phyloP scores from a whole-genome alignment of 2,888 invertebrate genomes.

The Athrips mouffetella region DNA sequence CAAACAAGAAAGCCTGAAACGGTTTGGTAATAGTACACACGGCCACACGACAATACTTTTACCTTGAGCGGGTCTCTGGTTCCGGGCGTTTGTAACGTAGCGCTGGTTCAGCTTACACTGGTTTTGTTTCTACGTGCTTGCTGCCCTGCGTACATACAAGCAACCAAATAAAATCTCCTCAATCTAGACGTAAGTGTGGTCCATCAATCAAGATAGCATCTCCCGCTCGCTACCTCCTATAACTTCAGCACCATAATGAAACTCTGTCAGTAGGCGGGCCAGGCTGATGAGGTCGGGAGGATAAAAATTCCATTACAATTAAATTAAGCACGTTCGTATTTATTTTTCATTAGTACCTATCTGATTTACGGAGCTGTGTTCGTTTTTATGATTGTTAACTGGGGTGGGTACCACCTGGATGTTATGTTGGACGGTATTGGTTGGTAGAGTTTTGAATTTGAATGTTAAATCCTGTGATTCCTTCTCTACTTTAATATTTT shows the following conservation, averaged over 20 bases:
- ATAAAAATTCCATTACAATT: constrained; percentile 77
- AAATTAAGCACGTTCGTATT: constrained; percentile 69
- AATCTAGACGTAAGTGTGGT: no score
- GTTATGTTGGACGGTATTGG: background rate
- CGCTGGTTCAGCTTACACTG: no score
- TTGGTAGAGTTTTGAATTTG: no score
- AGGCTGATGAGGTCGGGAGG: constrained; percentile 63
- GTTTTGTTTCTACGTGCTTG: no score
- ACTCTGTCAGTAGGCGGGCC: constrained; percentile 58
- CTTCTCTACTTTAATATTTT: no score
- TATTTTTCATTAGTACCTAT: constrained; percentile 63
- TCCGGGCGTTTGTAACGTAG: no score
- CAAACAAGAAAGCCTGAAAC: no score
- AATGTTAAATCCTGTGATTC: no score
- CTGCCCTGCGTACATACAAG: no score
- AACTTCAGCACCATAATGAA: constrained; percentile 37
- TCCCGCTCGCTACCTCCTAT: constrained; percentile 32
- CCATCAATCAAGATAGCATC: background rate
- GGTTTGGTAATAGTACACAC: no score
- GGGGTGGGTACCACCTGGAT: background rate
- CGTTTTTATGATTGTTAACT: background rate
- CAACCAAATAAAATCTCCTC: no score
- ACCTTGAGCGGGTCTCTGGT: background rate
- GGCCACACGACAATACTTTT: background rate
- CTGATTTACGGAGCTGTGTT: constrained; percentile 34